phyloP scores from a whole-genome alignment of 2,797 vertebrate species.

The Clangula hyemalis region DNA sequence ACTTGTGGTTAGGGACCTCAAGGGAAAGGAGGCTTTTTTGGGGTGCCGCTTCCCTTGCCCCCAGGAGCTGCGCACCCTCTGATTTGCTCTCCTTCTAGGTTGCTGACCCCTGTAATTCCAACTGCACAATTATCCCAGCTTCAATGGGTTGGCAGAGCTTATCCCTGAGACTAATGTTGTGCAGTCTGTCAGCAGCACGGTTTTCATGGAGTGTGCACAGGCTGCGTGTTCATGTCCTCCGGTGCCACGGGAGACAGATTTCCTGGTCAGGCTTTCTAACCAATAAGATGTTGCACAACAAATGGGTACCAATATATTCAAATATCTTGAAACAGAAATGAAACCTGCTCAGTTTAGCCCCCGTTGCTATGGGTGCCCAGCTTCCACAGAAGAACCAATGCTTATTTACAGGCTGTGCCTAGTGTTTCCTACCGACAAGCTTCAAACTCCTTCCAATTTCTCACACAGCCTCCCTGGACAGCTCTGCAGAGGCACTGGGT shows the following conservation, averaged over 20 bases:
- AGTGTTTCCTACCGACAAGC: background rate
- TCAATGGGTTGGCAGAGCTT: background rate
- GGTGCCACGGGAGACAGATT: background rate
- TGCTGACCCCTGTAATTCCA: background rate
- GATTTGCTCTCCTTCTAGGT: background rate
- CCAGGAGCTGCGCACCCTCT: background rate
- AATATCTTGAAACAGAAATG: background rate
- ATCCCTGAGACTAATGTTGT: background rate
- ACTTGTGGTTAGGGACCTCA: background rate
- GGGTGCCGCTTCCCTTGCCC: background rate
- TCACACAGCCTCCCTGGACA: background rate
- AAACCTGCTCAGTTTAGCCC: background rate
- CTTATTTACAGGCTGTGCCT: background rate
- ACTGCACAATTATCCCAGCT: background rate
- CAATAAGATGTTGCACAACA: background rate
- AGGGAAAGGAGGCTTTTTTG: background rate
- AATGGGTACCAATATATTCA: background rate
- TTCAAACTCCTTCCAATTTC: background rate
- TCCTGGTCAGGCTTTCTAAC: background rate
- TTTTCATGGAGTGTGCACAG: background rate
- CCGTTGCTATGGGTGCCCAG: background rate
- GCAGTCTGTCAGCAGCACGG: fast-evolving
- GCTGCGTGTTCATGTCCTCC: fast-evolving
- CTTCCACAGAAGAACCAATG: background rate
- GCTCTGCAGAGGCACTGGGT: background rate